Percentiles rank a stretch among this genome's conserved stretches.
phyloP scores from a whole-genome alignment of 2,797 vertebrate genomes.

The Limnodromus scolopaceus region DNA sequence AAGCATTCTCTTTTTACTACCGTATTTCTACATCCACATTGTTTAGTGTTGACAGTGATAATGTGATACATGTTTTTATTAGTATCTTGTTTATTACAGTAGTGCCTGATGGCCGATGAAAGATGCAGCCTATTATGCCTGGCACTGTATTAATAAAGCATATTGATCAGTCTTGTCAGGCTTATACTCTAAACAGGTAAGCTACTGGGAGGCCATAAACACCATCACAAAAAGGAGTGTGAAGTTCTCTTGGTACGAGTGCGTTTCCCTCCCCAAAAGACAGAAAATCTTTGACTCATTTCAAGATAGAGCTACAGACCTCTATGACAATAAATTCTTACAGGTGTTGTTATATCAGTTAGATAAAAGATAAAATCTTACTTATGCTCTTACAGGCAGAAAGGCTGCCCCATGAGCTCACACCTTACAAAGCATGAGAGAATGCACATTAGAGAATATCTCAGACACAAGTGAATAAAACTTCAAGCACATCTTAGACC shows the following conservation, averaged over 20 bases:
- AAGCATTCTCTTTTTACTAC: not conserved
- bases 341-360: not conserved
- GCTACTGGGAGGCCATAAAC: not conserved
- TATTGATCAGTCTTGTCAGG: not conserved
- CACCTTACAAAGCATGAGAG: not conserved
- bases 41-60: not conserved
- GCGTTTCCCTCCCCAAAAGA: not conserved
- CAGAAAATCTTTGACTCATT: not conserved
- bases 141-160: not conserved
- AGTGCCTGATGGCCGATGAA: not conserved
- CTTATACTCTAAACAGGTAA: not conserved
- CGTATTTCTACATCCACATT: not conserved
- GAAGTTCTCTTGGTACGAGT: not conserved
- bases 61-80: not conserved
- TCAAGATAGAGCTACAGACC: not conserved
- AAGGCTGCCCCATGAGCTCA: not conserved
- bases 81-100: not conserved
- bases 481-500: not conserved
- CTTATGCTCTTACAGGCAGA: not conserved
- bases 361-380: not conserved
- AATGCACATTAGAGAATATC: not conserved
- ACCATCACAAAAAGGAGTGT: not conserved
- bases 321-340: not conserved
- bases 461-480: not conserved
- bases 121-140: not conserved